These are phyloP conservation scores for Protobothrops mucrosquamatus DNA, from an alignment of 2,113 vertebrate species.

Conservation along the genomic window DNA sequence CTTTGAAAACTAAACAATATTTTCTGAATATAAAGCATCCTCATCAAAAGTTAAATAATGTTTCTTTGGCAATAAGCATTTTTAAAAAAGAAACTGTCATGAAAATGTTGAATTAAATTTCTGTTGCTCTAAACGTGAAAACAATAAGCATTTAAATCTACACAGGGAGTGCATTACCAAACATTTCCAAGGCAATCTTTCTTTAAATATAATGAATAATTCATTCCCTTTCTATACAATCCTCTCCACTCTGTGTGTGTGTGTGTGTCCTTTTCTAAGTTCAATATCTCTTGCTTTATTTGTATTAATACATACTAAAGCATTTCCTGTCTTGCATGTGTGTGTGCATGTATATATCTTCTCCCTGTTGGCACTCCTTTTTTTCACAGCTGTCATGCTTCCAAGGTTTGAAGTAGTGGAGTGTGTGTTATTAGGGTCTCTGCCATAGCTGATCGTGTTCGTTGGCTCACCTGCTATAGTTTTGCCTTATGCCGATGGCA, in stretches of 20 bases:
- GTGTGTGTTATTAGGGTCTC: conserved; percentile 77
- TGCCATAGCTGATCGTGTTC: conserved; percentile 80
- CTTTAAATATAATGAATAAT: conserved; percentile 94
- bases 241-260: conserved; percentile 59
- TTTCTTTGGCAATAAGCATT: conserved; percentile 61
- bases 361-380: conserved; percentile 87
- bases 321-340: conserved; percentile 91
- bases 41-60: conserved; percentile 70
- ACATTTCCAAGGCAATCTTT: conserved; percentile 79
- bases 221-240: conserved; percentile 77
- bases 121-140: conserved; percentile 71
- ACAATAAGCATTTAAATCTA: conserved; percentile 72
- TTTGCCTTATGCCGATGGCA: conserved; percentile 64
- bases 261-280: conserved; percentile 70
- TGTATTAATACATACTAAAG: conserved; percentile 97
- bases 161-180: conserved; percentile 71
- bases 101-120: conserved; percentile 71
- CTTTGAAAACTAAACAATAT: conserved; percentile 69
- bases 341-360: conserved; percentile 77
- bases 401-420: conserved; percentile 85
- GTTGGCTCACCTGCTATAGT: conserved; percentile 77
- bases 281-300: conserved; percentile 95
- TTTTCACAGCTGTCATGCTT: conserved; percentile 94
- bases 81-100: conserved; percentile 52
- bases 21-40: conserved; percentile 69